phyloP scores from a whole-genome alignment of 2,113 vertebrate genomes.

The Aegotheles bennettii region DNA sequence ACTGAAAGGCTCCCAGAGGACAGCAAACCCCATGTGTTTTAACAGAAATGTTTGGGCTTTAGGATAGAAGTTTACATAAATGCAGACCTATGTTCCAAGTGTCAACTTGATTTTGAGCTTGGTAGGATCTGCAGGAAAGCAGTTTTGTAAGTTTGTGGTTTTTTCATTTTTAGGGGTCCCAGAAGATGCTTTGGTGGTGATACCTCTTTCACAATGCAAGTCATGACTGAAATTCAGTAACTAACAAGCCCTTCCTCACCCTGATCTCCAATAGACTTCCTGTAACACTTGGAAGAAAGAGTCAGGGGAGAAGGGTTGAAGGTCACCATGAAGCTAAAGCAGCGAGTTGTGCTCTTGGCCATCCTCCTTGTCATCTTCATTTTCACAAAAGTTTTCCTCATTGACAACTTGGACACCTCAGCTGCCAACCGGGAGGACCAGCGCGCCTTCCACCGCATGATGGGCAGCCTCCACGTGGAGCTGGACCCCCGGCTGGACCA shows the following conservation, averaged over 20 bases:
- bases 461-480: constrained; percentile 82
- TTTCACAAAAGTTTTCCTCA: constrained; percentile 95
- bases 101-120: not conserved
- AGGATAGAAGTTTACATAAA: not conserved
- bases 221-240: constrained; percentile 43
- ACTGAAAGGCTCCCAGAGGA: not conserved
- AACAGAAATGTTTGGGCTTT: not conserved
- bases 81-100: not conserved
- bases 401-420: constrained; percentile 94
- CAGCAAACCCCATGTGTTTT: not conserved
- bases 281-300: not conserved
- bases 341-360: constrained; percentile 91
- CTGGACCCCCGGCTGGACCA: constrained; percentile 88
- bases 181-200: constrained; percentile 23
- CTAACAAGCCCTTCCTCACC: constrained; percentile 43
- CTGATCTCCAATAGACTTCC: constrained; percentile 58
- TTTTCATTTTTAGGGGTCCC: constrained; percentile 62
- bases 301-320: constrained; percentile 24
- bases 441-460: constrained; percentile 92
- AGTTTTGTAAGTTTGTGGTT: not conserved
- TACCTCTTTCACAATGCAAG: not conserved
- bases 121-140: not conserved
- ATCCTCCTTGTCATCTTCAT: constrained; percentile 94
- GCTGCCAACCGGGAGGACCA: constrained; percentile 91
- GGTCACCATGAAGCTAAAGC: constrained; percentile 96